Base-by-base conservation (phyloP, 2,113 vertebrate species). In the Ranitomeya imitator region DNA sequence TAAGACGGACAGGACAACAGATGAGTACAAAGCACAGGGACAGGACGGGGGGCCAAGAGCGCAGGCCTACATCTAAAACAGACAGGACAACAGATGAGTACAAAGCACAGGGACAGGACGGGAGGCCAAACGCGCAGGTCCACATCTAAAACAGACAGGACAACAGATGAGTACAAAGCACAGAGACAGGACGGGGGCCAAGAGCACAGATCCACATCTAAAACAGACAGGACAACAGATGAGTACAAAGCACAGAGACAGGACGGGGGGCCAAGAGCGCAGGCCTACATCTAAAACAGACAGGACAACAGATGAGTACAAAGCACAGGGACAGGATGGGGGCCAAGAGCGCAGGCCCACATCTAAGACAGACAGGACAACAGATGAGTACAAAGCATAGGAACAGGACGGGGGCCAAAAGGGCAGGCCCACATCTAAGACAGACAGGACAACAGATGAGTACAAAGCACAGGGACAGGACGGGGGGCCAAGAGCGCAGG, bases 171-270 rank as follows among this genome's bases (percentile, higher is more conserved):
- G 37, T 14, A n/a, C 18, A 21, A 23, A 6, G 1, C 11, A 31
- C 9, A 59, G 26, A 2, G 26, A 31, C 26, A 31, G 2, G 26
- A 31, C 26, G 26, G 26, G 26, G 26, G 26, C 97, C 97, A 31
- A 98, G 92, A 10, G 97, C 97, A 61, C 97, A 98, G 1, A 97
- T 97, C 97, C 97, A 98, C 97, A 98, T 96, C 96, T 96, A 84
- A 4, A 67, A 8, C 9, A 15, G 16, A 6, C 3, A 71, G 57
- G 83, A 74, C 37, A 45, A 57, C 26, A 78, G 59, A 2, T n/a
- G 10, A 26, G 37, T 14, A n/a, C 18, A 21, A 23, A 6, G 1
- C 11, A 31, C 9, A 59, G 26, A 2, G 26, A 31, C 26, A 31
- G 26, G 26, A 31, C 1, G 26, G 26, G 26, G 26, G 26, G 26